Evolutionary conservation across 2,113 vertebrate species (phyloP).

Genomic region (Laticauda colubrina): DNA sequence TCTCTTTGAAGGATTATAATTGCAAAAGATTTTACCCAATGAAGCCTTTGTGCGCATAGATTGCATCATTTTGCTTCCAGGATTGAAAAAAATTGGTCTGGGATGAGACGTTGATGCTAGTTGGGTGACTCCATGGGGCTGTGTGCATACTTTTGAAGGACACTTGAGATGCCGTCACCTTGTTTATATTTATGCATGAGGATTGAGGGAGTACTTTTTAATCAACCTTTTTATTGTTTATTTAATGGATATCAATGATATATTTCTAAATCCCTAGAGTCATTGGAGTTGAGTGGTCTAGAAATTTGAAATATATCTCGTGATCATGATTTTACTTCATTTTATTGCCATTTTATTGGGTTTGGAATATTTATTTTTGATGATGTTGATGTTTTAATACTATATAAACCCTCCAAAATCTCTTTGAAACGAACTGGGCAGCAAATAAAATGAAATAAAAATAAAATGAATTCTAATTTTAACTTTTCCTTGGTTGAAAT

Average conservation of each 20-base stretch:
- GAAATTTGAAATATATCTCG: neutral
- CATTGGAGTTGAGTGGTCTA: neutral
- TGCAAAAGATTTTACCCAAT: neutral
- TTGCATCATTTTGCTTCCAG: neutral
- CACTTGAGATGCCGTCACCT: neutral
- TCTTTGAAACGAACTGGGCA: neutral
- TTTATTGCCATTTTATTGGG: neutral
- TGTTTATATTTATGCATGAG: neutral
- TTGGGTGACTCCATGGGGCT: neutral
- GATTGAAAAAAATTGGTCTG: neutral
- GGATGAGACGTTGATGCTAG: neutral
- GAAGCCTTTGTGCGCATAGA: neutral
- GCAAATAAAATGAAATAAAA: neutral
- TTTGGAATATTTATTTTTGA: neutral
- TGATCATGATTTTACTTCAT: neutral
- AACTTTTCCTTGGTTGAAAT: neutral
- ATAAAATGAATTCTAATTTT: neutral
- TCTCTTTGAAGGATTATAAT: neutral
- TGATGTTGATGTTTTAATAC: neutral
- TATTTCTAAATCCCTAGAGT: neutral
- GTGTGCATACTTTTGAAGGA: neutral
- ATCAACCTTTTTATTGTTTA: neutral
- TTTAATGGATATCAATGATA: neutral
- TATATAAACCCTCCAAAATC: neutral
- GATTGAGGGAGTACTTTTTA: neutral